A percentile compares a stretch with the other conserved stretches of the same genome.
These are phyloP conservation scores for Ptychoptera contaminata DNA, from an alignment of 2,888 invertebrate genomes.

Conservation along the genomic window DNA sequence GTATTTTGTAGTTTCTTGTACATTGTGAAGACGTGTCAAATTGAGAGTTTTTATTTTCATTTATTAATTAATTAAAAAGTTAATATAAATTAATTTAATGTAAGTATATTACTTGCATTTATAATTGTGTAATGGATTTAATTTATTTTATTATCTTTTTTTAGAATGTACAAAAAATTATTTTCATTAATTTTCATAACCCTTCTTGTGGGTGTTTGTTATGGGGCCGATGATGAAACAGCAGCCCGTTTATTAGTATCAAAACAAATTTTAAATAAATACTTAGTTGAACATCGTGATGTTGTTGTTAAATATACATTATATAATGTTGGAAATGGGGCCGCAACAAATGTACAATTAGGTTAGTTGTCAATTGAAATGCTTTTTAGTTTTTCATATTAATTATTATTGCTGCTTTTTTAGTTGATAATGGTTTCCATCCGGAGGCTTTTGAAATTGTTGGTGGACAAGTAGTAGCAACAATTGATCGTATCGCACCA, in stretches of 20 bases:
- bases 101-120: too few species aligned
- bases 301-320: conserved; percentile 88
- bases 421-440: conserved; percentile 80
- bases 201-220: conserved; percentile 15
- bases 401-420: background rate
- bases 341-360: conserved; percentile 71
- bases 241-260: conserved; percentile 74
- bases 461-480: conserved; percentile 68
- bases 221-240: conserved; percentile 45
- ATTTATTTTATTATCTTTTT: background rate
- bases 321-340: conserved; percentile 82
- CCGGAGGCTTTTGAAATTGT: conserved; percentile 80
- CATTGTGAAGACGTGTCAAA: too few species aligned
- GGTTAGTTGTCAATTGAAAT: conserved; percentile 21
- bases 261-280: conserved; percentile 90
- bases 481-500: conserved; percentile 81
- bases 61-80: too few species aligned
- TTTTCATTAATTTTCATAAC: conserved; percentile 6
- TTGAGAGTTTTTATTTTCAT: too few species aligned
- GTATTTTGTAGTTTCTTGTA: too few species aligned
- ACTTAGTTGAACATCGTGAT: conserved; percentile 92
- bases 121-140: background rate
- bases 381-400: background rate
- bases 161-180: conserved; percentile 2
- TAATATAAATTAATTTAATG: too few species aligned